Evolutionary conservation across 2,113 vertebrate genomes (phyloP).

Genomic region (Albula glossodonta): DNA sequence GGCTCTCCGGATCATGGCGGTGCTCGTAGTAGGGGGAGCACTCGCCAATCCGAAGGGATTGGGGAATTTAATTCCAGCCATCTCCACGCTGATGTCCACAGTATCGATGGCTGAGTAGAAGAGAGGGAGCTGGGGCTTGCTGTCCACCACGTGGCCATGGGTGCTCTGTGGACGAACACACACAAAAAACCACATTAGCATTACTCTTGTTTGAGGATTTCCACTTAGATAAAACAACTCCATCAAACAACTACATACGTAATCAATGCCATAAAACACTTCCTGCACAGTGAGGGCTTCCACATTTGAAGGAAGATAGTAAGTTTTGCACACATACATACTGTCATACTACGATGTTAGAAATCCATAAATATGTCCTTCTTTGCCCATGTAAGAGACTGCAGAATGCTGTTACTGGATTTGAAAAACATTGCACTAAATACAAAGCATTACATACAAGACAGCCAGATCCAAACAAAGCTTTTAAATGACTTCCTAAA

Average conservation of each 20-base stretch:
- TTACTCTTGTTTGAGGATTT: background rate
- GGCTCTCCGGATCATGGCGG: conserved; percentile 89
- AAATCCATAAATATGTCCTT: background rate
- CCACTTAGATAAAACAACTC: background rate
- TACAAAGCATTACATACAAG: background rate
- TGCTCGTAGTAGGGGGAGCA: conserved; percentile 84
- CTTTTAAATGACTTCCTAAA: background rate
- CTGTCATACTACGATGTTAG: background rate
- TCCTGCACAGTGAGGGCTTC: background rate
- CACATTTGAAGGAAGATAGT: background rate
- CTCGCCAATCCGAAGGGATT: conserved; percentile 94
- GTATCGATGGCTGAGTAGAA: conserved; percentile 84
- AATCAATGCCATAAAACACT: background rate
- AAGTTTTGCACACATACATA: background rate
- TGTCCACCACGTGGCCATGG: conserved; percentile 65
- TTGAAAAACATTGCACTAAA: background rate
- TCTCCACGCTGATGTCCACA: conserved; percentile 85
- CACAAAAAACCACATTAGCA: background rate
- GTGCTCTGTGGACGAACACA: conserved; percentile 64
- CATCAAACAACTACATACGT: background rate
- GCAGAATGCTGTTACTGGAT: background rate
- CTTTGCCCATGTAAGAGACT: background rate
- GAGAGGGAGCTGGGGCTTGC: conserved; percentile 75
- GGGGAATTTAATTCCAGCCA: conserved; percentile 82
- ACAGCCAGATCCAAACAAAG: background rate